A percentile compares a stretch with the other conserved stretches of the same genome.
phyloP scores from a whole-genome alignment of 2,797 vertebrate species.

The Ispidina picta region DNA sequence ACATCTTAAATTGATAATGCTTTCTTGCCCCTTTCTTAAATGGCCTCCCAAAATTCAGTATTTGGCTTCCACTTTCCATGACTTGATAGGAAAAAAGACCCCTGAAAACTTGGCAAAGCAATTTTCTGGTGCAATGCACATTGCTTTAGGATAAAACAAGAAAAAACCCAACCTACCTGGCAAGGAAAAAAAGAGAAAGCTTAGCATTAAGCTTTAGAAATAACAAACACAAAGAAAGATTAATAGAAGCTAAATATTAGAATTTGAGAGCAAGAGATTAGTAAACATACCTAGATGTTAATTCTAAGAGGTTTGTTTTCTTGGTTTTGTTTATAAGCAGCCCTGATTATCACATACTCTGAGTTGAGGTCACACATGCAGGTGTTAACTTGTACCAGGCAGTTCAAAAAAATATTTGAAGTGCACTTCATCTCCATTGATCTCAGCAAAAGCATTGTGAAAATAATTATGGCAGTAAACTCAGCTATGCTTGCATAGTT shows the following conservation, averaged over 20 bases:
- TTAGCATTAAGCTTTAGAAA: conserved; percentile 6
- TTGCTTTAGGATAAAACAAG: conserved; percentile 14
- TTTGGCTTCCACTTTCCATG: background rate
- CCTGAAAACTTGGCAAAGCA: background rate
- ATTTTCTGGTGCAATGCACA: background rate
- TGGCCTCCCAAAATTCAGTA: background rate
- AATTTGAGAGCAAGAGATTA: conserved; percentile 25
- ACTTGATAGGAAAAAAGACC: background rate
- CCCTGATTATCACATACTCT: background rate
- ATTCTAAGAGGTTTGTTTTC: conserved; percentile 37
- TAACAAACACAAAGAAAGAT: conserved; percentile 39
- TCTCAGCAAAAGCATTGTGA: background rate
- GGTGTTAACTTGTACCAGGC: conserved; percentile 19
- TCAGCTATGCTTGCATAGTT: background rate
- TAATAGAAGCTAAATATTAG: conserved; percentile 24
- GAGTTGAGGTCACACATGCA: conserved; percentile 19
- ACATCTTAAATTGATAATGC: background rate
- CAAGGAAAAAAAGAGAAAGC: conserved; percentile 22
- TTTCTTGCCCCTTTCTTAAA: background rate
- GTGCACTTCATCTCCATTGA: background rate
- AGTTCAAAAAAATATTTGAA: conserved; percentile 29
- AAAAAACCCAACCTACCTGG: conserved; percentile 25
- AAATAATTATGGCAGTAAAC: background rate
- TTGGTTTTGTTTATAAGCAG: conserved; percentile 29
- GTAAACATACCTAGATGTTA: conserved; percentile 55